phyloP scores from a whole-genome alignment of 2,888 invertebrate species.

The Blastobasis adustella region DNA sequence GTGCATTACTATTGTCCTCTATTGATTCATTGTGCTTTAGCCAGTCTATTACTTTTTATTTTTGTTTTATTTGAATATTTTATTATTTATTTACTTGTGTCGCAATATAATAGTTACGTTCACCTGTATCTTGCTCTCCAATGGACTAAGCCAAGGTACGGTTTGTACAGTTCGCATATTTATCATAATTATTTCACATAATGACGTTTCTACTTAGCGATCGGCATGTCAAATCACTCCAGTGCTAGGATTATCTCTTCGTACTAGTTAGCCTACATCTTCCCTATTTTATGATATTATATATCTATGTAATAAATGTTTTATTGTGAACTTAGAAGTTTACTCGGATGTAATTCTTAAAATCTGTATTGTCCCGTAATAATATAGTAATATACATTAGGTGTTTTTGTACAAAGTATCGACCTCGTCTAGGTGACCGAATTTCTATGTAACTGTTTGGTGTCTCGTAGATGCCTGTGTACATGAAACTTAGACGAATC shows the following conservation, averaged over 20 bases:
- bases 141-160: constrained; percentile 38
- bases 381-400: constrained; percentile 51
- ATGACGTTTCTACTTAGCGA: constrained; percentile 25
- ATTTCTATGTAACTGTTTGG: constrained; percentile 53
- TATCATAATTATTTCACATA: constrained; percentile 28
- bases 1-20: constrained; percentile 72
- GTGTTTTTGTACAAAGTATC: constrained; percentile 69
- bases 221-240: constrained; percentile 41
- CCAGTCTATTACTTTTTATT: constrained; percentile 63
- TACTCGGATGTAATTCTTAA: constrained; percentile 61
- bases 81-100: constrained; percentile 70
- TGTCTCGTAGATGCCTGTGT: constrained; percentile 24
- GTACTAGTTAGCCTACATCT: constrained; percentile 55
- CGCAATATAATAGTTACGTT: constrained; percentile 45
- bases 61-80: constrained; percentile 74
- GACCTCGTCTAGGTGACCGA: constrained; percentile 73
- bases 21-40: constrained; percentile 68
- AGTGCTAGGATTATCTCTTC: constrained; percentile 55
- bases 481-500: constrained; percentile 35
- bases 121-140: constrained; percentile 41
- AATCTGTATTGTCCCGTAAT: constrained; percentile 67
- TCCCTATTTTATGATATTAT: constrained; percentile 56
- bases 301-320: constrained; percentile 69
- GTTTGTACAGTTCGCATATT: constrained; percentile 27
- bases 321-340: constrained; percentile 68